phyloP scores from a whole-genome alignment of 2,113 vertebrate species.

The Chaenogobius annularis region DNA sequence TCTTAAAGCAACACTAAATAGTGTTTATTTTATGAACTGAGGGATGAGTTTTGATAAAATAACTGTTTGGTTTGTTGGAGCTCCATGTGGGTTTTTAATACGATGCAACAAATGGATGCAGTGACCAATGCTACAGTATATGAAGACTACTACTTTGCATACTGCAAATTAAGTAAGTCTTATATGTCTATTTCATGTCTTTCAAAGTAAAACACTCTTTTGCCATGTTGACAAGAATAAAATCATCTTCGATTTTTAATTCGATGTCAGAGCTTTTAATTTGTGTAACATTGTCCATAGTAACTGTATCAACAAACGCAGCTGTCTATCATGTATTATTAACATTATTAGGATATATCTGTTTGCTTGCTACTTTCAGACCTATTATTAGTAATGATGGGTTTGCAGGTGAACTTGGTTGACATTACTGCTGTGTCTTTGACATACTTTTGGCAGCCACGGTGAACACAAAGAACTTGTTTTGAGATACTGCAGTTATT shows the following conservation, averaged over 20 bases:
- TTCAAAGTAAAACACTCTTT: neutral
- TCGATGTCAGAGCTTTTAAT: neutral
- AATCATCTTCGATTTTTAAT: neutral
- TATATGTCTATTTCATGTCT: neutral
- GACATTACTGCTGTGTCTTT: neutral
- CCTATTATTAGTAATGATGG: neutral
- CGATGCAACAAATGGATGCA: neutral
- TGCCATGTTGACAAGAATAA: neutral
- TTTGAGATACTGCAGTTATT: neutral
- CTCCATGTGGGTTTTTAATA: neutral
- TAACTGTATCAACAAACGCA: neutral
- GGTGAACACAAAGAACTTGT: neutral
- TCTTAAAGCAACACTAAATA: neutral
- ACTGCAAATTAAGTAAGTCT: neutral
- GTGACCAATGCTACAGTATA: neutral
- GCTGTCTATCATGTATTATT: neutral
- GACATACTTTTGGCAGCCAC: neutral
- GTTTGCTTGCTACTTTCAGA: neutral
- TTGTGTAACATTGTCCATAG: neutral
- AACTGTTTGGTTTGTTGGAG: neutral
- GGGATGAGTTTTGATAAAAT: neutral
- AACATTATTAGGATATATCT: neutral
- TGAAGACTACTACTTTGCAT: neutral
- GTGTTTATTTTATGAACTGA: neutral
- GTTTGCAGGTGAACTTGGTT: neutral